Conservation (phyloP, 2,797 vertebrate species). For the Melanotaenia boesemani region DNA sequence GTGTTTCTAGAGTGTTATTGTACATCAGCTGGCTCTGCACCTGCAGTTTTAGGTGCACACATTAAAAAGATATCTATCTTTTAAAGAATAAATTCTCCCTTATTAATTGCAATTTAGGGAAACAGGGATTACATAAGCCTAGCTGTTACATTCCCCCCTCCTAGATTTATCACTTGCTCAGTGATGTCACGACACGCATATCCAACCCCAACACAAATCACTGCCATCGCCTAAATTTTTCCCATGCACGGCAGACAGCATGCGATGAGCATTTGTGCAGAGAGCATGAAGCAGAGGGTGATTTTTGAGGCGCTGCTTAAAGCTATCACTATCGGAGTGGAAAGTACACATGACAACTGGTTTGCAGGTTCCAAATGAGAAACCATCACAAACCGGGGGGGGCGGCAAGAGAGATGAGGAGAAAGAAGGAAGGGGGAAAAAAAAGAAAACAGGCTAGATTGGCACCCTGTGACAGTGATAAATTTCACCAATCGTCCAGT, state of each 20-base stretch:
- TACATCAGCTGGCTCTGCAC: conserved; percentile 9
- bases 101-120: neutral
- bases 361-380: conserved; percentile 78
- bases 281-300: conserved; percentile 66
- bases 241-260: conserved; percentile 41
- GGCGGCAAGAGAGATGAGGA: no score
- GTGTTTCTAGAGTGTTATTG: neutral
- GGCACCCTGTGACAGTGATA: conserved; percentile 79
- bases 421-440: no score
- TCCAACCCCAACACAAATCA: conserved; percentile 15
- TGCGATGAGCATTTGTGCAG: conserved; percentile 62
- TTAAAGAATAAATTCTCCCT: neutral
- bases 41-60: conserved; percentile 12
- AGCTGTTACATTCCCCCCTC: conserved; percentile 8
- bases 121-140: neutral
- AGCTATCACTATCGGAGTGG: conserved; percentile 75
- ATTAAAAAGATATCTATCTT: neutral
- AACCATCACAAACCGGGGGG: conserved; percentile 56
- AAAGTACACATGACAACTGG: conserved; percentile 80
- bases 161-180: conserved; percentile 21
- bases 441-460: conserved; percentile 49
- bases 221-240: conserved; percentile 15
- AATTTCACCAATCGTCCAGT: conserved; percentile 78
- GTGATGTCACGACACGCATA: conserved; percentile 38
- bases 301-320: conserved; percentile 70